Evolutionary conservation across 1,140 invertebrate genomes (phyloP).

Genomic region (Heliconius melpomene): DNA sequence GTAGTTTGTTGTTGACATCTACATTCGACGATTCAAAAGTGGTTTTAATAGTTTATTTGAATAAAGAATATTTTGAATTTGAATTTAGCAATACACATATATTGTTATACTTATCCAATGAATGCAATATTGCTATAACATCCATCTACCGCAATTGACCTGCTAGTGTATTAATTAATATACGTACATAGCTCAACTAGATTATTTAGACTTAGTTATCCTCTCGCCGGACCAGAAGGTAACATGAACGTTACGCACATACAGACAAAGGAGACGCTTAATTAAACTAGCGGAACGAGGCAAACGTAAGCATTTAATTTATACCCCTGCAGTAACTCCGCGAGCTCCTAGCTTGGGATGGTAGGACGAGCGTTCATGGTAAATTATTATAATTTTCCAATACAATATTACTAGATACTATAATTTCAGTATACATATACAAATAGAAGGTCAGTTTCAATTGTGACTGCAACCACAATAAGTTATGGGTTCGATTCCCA

Average conservation of each 20-base stretch:
- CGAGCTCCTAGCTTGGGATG: constrained; percentile 56
- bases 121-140: background rate
- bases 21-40: too few relatives aligned
- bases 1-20: too few relatives aligned
- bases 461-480: too few relatives aligned
- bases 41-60: too few relatives aligned
- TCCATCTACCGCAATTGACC: background rate
- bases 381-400: constrained; percentile 4
- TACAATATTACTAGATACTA: background rate
- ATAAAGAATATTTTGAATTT: too few relatives aligned
- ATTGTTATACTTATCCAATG: background rate
- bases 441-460: too few relatives aligned
- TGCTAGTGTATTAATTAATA: constrained; percentile 11
- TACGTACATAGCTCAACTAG: constrained; percentile 7
- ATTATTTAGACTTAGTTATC: constrained; percentile 16
- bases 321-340: constrained; percentile 79
- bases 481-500: too few relatives aligned
- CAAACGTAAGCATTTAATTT: constrained; percentile 81
- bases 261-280: constrained; percentile 77
- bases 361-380: constrained; percentile 42
- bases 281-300: constrained; percentile 78
- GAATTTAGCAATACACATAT: too few relatives aligned
- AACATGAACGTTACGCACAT: constrained; percentile 73
- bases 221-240: constrained; percentile 48
- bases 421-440: too few relatives aligned